Evolutionary conservation across 2,888 invertebrate species (phyloP), one percentile per base, ranked within the genome.

Genomic region (Fragum sueziense): DNA sequence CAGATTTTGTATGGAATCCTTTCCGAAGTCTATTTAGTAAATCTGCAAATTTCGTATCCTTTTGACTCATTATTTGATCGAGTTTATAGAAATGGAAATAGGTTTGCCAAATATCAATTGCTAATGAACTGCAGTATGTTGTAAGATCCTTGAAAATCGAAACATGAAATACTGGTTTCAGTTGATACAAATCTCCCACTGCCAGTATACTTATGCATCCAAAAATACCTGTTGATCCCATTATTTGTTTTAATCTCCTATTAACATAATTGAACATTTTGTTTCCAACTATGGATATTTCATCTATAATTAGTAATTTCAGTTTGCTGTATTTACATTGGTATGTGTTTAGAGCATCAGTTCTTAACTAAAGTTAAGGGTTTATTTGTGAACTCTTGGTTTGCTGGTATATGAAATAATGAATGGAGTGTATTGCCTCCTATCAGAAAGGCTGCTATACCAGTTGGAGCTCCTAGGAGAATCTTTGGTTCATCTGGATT

Each of bases 211-310:
- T 47, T 9, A 84, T 34, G 14, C 79, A 78, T n/a, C 82, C 84
- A 82, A 84, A 85, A 14, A 41, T 14, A 29, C 62, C 29, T 37
- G 31, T 25, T n/a, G 4, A 51, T 9, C 70, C 74, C 41, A 54
- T 82, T 6, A 85, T 65, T 67, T 82, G 52, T 37, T 80, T 68
- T 11, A 85, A 57, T 57, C 85, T 34, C n/a, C 61, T 41, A 57
- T 80, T 34, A 22, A 85, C 41, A 61, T 34, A 80, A n/a, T 61
- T 51, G 20, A 82, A 82, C 76, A 82, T 62, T 14, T 25, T 37
- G 22, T 52, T 72, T 14, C 85, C 84, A 27, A 84, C 84, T 84
- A 84, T 86, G 11, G 84, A 84, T 31, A 85, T 70, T 70, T 85
- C 85, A 85, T 85, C 84, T 68, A 82, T 85, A 17, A 85, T 69